Conservation (phyloP, 2,113 vertebrate genomes). For the Charadrius vociferus region DNA sequence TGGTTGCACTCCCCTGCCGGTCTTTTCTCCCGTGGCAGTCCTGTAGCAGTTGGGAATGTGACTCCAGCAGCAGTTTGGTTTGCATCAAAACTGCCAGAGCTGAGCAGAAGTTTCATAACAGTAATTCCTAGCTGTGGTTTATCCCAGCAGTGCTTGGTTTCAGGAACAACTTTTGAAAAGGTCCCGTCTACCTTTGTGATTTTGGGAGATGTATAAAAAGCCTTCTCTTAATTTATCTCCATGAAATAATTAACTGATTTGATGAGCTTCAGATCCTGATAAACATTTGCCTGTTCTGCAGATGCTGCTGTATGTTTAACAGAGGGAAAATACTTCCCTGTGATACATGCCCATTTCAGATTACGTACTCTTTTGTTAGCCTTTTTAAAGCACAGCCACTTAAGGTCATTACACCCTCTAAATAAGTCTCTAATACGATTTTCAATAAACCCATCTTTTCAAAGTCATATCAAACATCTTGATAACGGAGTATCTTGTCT, state of each 20-base stretch:
- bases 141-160: background rate
- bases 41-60: background rate
- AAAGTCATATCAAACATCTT: background rate
- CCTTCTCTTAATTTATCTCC: background rate
- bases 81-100: background rate
- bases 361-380: background rate
- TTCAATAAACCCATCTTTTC: background rate
- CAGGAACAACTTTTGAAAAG: background rate
- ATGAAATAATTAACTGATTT: background rate
- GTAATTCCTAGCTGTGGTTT: background rate
- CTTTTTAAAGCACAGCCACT: background rate
- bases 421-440: background rate
- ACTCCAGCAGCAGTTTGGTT: background rate
- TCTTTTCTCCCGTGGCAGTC: background rate
- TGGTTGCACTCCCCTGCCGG: background rate
- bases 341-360: background rate
- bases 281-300: background rate
- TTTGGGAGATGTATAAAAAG: background rate
- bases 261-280: background rate
- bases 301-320: background rate
- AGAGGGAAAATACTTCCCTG: background rate
- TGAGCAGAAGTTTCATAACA: background rate
- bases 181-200: background rate
- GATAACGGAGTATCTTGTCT: background rate
- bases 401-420: background rate